phyloP scores from a whole-genome alignment of 2,113 vertebrate genomes.

The Macroglossus sobrinus region DNA sequence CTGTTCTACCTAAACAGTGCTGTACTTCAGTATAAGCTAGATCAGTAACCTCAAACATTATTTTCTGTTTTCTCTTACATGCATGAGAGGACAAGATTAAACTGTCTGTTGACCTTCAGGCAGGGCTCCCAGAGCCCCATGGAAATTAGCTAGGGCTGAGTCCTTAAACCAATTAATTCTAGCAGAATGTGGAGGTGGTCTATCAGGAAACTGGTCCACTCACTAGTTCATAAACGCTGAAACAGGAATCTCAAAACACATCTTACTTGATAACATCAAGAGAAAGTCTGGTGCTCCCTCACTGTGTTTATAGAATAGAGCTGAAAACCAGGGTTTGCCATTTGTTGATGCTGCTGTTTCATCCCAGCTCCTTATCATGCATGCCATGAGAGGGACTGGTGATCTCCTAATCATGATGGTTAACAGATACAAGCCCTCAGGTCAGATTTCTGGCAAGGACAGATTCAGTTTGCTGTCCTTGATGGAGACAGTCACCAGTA shows the following conservation, averaged over 20 bases:
- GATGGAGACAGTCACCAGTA: background rate
- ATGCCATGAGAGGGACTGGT: background rate
- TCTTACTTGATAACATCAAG: background rate
- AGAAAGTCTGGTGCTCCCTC: background rate
- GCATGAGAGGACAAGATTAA: background rate
- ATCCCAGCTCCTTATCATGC: background rate
- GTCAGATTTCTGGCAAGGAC: background rate
- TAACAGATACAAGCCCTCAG: background rate
- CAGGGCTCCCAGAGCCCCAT: background rate
- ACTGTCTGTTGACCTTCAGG: background rate
- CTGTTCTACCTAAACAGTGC: background rate
- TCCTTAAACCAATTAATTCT: background rate
- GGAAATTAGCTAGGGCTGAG: background rate
- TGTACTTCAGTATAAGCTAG: background rate
- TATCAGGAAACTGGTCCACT: background rate
- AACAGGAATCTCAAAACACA: background rate
- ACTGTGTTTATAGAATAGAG: rapidly evolving
- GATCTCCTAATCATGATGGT: background rate
- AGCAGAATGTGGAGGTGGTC: background rate
- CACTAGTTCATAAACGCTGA: background rate
- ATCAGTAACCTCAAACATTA: background rate
- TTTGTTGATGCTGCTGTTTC: background rate
- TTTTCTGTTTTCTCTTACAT: background rate
- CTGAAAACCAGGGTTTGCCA: background rate
- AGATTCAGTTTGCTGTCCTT: background rate